Base-by-base conservation (phyloP, 2,888 invertebrate genomes). In the Caenorhabditis drosophilae region DNA sequence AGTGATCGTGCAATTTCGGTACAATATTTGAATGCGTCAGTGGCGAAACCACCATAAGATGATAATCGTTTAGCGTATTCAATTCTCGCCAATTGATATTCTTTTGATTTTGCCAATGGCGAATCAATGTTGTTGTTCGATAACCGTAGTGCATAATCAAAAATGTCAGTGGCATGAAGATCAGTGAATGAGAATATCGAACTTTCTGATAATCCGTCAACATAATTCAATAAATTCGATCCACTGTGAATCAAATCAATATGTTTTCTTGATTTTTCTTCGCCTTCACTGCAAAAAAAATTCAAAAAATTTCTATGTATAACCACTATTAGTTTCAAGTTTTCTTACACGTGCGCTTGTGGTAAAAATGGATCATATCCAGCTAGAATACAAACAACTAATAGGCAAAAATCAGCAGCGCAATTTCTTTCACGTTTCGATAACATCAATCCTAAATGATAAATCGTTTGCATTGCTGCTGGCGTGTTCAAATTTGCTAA, bases 391-490 rank as follows among this genome's bases (percentile, higher is more conserved):
- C 61, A 90, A 1, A 90, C 92, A 86, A 93, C 89, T 78, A 97
- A 86, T 87, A 95, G 95, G 85, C 95, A 96, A 85, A 96, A 93
- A 85, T 97, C 96, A 23, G 95, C 92, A 2, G 92, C 93, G 86
- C 90, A 90, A 55, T 91, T 86, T 79, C 91, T 90, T 15, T 94
- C 93, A 73, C 91, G 89, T 31, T 63, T 63, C 15, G 77, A 69
- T 45, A 81, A 47, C 1, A 71, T 66, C 23, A 62, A 44, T 23
- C 67, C 67, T 4, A 67, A 47, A 18, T 58, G 47, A 35, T 67
- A 67, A 18, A 67, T 54, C 27, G 67, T 67, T 23, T 55, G 34
- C 62, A 59, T 63, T 11, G 67, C 67, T 3, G 49, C 26, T 38
- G 40, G 55, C 3, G 62, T 57, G 25, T 38, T 52, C 26, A 90